Conservation (phyloP, 37 sponge, comb jelly and placozoan species). For the Theonella swinhoei region DNA sequence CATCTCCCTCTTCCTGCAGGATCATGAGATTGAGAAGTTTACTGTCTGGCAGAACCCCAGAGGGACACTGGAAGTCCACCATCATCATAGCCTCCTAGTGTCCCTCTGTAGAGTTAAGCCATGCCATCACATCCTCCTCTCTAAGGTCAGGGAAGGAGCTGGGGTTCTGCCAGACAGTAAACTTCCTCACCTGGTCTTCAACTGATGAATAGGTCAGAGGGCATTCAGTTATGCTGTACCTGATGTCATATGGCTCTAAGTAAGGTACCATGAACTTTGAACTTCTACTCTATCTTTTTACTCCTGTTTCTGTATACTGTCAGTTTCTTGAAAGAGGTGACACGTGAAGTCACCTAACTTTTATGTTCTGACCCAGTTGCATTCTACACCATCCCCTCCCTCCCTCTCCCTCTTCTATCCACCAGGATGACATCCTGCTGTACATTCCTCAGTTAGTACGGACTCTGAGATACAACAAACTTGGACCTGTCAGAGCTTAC, state of each 20-base stretch:
- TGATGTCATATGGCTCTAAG: neutral
- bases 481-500: conserved; percentile 76
- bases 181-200: conserved; percentile 79
- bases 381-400: conserved; percentile 45
- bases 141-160: too few species aligned
- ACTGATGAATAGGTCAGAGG: conserved; percentile 60
- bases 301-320: neutral
- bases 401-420: neutral
- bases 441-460: conserved; percentile 96
- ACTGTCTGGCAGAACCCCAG: conserved; percentile 75
- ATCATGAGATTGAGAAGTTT: conserved; percentile 71
- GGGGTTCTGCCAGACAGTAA: conserved; percentile 75
- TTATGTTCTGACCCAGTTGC: conserved; percentile 55
- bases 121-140: too few species aligned
- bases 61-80: conserved; percentile 65
- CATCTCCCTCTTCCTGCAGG: conserved; percentile 24
- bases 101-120: too few species aligned
- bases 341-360: conserved; percentile 49
- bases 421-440: conserved; percentile 80
- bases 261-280: too few species aligned
- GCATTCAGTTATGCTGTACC: neutral
- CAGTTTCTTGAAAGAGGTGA: conserved; percentile 33
- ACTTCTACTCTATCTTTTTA: neutral
- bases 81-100: conserved; percentile 59
- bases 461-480: conserved; percentile 87